Conservation (phyloP, 2,797 vertebrate species). For the Choloepus didactylus region DNA sequence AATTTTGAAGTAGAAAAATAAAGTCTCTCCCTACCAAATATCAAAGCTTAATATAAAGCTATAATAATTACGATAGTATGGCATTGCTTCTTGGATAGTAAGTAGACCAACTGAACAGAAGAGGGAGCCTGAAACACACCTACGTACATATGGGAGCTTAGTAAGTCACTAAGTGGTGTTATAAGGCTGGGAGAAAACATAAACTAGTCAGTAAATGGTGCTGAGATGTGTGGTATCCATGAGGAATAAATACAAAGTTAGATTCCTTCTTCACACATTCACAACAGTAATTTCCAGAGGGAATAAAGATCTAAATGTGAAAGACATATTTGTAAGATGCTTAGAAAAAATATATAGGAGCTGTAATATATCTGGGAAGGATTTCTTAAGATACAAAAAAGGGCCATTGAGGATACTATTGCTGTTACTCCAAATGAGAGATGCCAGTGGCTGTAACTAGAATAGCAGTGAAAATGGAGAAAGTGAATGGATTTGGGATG, state of each 20-base stretch:
- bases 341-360: not conserved
- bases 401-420: not conserved
- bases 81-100: too few species aligned
- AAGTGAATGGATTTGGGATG: not conserved
- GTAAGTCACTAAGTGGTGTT: not conserved
- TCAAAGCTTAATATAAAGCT: not conserved
- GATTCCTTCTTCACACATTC: not conserved
- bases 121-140: not conserved
- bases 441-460: not conserved
- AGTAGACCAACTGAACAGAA: not conserved
- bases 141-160: not conserved
- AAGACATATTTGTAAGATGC: not conserved
- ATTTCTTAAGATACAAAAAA: not conserved
- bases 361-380: not conserved
- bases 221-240: not conserved
- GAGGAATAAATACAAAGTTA: not conserved
- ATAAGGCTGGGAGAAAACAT: not conserved
- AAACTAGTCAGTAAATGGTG: not conserved
- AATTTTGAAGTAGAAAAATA: slow-evolving; percentile 39
- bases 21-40: not conserved
- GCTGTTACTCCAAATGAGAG: not conserved
- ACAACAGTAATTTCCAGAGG: not conserved
- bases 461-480: not conserved
- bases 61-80: too few species aligned
- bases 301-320: not conserved